Evolutionary conservation across 2,888 invertebrate genomes (phyloP), one percentile per base, ranked within the genome.

Genomic region (Drosophila mettleri): DNA sequence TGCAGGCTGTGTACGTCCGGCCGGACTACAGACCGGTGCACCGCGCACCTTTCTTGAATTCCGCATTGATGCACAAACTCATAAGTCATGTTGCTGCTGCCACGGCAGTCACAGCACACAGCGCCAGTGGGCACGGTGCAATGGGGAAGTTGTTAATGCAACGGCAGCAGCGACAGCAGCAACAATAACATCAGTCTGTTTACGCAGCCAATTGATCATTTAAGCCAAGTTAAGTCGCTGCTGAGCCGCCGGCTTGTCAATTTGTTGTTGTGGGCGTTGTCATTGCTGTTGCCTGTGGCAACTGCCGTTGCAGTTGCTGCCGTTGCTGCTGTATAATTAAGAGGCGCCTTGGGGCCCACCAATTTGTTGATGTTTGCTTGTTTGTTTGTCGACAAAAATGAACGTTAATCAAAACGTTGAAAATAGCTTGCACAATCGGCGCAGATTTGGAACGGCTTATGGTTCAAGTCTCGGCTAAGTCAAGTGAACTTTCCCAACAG

Each of bases 61-160:
- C 85, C 85, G 85, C 69, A 79, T 88, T 88, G 87, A 71, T 73
- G 87, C 73, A 69, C 77, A 81, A 88, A 70, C 79, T 77, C 85
- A 81, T 87, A 86, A 88, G 87, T 88, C 89, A 86, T 86, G 62
- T 71, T 45, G 64, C 48, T 69, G 74, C 63, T 67, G 60, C 59
- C 48, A 59, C 67, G 51, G 70, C 67, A 55, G 58, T 53, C 45
- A 34, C 69, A 38, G 43, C 74, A 59, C 12, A 41, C 39, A 20
- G 39, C 2, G 45, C 43, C 55, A 58, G 4, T 33, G 54, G 22
- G 57, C 59, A 59, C 49, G 51, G 38, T 36, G 67, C 84, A 88
- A 88, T 81, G 76, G 85, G 84, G 84, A 85, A 85, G 84, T 86
- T 83, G 88, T 86, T 78, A 86, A 86, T 74, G 83, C 86, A 87